Evolutionary conservation across 2,113 vertebrate genomes (phyloP), one percentile per base, ranked within the genome.

Genomic region (Alosa alosa): DNA sequence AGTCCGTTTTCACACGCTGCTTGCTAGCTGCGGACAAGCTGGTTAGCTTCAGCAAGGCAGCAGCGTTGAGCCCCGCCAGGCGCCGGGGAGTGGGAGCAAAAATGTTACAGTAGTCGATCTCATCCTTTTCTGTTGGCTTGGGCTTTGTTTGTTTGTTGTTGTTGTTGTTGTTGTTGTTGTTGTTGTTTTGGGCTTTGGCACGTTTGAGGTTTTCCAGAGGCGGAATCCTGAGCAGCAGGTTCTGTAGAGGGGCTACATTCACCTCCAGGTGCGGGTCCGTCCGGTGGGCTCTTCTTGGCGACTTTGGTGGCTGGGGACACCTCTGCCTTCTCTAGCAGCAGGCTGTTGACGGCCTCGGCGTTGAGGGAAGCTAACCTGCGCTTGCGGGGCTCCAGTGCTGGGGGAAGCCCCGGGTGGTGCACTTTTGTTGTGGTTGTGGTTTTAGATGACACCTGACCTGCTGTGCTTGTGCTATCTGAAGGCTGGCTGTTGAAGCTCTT

Each of bases 331-430:
- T 98, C 97, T 0, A 99, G 95, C 22, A 99, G 95, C 39, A 99
- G 92, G 84, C 96, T 98, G 92, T 99, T 99, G 13, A 99, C 96
- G 0, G 97, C 98, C 91, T 99, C 98, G 0, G 98, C 98, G 0
- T 99, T 99, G 36, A 99, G 96, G 13, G 98, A 99, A n/a, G 98
- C 98, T 84, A 99, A 90, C 1, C 98, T 93, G 17, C 98, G 96
- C 82, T 98, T 98, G 57, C 98, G 95, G 44, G 97, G 97, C 90
- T 97, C 96, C 46, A 82, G 10, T 84, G 87, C 55, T 85, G 84
- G 0, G 52, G 18, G 47, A 81, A 55, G n/a, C 75, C 82, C 57
- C 25, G 44, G 13, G 50, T 15, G 2, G 10, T 52, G 50, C 4
- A 22, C 55, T 60, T 22, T 4, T 60, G 55, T 22, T 60, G 55